A percentile compares a stretch with the other conserved stretches of the same genome.
Evolutionary conservation across 2,797 vertebrate species (phyloP).

Genomic region (Schizopygopsis malacanthus): DNA sequence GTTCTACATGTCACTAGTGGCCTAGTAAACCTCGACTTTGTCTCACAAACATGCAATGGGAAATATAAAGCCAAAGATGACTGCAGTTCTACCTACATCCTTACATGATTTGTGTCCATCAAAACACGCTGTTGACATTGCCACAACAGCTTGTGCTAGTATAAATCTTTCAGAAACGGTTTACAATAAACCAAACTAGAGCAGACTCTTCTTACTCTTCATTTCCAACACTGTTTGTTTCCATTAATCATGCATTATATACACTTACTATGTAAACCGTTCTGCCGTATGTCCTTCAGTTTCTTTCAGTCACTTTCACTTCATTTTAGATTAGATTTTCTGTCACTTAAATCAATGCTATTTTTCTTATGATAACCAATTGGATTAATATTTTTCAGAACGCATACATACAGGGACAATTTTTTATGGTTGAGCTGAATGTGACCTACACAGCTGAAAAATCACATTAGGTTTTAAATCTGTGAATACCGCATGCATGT

Average conservation of each 20-base stretch:
- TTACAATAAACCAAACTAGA: not conserved
- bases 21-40: not conserved
- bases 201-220: not conserved
- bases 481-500: not conserved
- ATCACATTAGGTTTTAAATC: not conserved
- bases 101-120: not conserved
- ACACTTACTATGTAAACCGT: not conserved
- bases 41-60: not conserved
- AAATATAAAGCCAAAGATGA: not conserved
- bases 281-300: not conserved
- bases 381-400: not conserved
- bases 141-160: not conserved
- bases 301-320: too few relatives aligned
- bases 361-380: not conserved
- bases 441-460: constrained; percentile 2
- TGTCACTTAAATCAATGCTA: not conserved
- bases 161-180: not conserved
- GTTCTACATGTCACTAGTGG: not conserved
- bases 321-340: not conserved
- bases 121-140: not conserved
- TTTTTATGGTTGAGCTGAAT: not conserved
- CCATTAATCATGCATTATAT: constrained; percentile 3
- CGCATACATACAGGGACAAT: not conserved
- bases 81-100: not conserved
- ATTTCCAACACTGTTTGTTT: not conserved